phyloP scores from a whole-genome alignment of 2,797 vertebrate genomes.

The Podarcis siculus region DNA sequence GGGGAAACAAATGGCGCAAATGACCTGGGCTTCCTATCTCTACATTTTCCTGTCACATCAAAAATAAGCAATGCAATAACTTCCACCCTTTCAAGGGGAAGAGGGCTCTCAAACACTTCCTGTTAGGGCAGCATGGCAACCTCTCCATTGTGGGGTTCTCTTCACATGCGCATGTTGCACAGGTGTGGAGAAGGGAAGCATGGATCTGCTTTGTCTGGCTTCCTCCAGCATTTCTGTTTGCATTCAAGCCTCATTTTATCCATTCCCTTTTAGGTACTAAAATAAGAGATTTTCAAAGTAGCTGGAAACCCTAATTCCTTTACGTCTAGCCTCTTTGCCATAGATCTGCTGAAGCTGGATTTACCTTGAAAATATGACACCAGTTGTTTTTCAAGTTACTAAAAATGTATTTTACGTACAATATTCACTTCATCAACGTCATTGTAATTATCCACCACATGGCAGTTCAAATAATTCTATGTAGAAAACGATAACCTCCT shows the following conservation, averaged over 20 bases:
- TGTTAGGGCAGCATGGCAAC: neutral
- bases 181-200: neutral
- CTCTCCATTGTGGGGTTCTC: neutral
- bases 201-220: neutral
- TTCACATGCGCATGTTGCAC: neutral
- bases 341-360: neutral
- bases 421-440: neutral
- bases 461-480: neutral
- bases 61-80: neutral
- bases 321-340: neutral
- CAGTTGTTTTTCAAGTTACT: neutral
- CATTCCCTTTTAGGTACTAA: neutral
- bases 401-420: neutral
- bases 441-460: neutral
- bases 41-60: neutral
- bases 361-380: neutral
- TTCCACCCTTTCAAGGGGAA: neutral
- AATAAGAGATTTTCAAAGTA: neutral
- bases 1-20: neutral
- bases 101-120: neutral
- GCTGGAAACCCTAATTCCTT: neutral
- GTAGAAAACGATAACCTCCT: neutral
- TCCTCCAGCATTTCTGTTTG: rapidly evolving
- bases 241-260: constrained; percentile 45
- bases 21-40: neutral